These are phyloP conservation scores for Ptychobarbus kaznakovi DNA, from an alignment of 2,797 vertebrate species.

Conservation along the genomic window DNA sequence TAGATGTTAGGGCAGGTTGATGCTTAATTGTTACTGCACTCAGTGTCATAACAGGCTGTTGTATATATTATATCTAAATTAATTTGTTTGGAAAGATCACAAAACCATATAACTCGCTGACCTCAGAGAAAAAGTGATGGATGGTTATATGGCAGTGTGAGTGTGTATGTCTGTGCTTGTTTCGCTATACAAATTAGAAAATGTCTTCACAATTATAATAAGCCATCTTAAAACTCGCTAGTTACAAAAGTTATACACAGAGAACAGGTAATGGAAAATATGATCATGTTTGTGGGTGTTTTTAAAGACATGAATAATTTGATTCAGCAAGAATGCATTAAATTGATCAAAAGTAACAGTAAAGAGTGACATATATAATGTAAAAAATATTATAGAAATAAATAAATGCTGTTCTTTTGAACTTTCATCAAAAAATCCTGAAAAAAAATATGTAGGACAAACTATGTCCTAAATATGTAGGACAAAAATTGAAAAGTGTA, in stretches of 20 bases:
- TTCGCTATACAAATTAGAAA: background rate
- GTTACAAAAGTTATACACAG: background rate
- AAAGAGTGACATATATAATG: background rate
- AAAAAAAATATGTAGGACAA: background rate
- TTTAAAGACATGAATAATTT: background rate
- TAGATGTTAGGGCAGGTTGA: slow-evolving; percentile 15
- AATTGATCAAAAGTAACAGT: background rate
- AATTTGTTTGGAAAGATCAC: background rate
- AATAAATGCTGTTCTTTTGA: background rate
- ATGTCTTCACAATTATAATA: background rate
- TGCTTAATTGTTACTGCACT: slow-evolving; percentile 20
- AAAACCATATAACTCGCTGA: background rate
- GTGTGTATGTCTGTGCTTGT: background rate
- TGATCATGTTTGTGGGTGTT: background rate
- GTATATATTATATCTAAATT: slow-evolving; percentile 18
- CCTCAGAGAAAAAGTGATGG: background rate
- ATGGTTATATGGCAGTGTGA: background rate
- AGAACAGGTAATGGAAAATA: background rate
- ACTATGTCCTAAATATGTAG: too few species aligned
- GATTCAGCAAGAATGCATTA: background rate
- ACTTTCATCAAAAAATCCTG: background rate
- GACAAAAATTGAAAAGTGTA: too few species aligned
- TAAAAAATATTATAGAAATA: background rate
- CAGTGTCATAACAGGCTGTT: background rate
- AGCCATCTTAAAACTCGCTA: background rate